phyloP scores from a whole-genome alignment of 2,797 vertebrate genomes.

The Aeoliscus strigatus region DNA sequence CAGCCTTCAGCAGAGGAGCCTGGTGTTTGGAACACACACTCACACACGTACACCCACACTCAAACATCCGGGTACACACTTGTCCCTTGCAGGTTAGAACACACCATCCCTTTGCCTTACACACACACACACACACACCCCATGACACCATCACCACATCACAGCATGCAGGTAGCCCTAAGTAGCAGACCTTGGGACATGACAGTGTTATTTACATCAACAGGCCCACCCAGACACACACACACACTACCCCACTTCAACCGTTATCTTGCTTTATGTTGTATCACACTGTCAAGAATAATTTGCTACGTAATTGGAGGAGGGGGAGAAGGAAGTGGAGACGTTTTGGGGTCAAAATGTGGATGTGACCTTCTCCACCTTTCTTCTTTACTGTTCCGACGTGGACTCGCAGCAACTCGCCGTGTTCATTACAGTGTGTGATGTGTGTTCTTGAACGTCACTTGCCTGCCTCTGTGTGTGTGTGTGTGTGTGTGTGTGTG shows the following conservation, averaged over 20 bases:
- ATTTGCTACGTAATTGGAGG: conserved; percentile 4
- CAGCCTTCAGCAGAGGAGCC: conserved; percentile 25
- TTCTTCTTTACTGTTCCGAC: conserved; percentile 20
- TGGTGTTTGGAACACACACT: conserved; percentile 6
- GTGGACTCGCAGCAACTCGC: conserved; percentile 9
- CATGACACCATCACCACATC: conserved; percentile 34
- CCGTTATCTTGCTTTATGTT: conserved; percentile 27
- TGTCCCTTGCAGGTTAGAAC: conserved; percentile 4
- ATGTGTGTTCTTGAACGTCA: conserved; percentile 1
- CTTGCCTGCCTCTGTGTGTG: background rate
- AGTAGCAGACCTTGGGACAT: conserved; percentile 39
- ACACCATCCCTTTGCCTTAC: conserved; percentile 5
- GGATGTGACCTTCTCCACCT: conserved; percentile 8
- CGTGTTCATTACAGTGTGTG: conserved; percentile 8
- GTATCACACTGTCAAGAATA: conserved; percentile 16
- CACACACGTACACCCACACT: conserved; percentile 2
- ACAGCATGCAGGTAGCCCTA: conserved; percentile 40
- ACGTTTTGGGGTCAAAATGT: background rate
- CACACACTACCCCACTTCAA: conserved; percentile 6
- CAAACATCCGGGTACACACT: conserved; percentile 11
- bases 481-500: conserved; percentile 1
- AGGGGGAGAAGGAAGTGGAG: background rate
- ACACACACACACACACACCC: conserved; percentile 8
- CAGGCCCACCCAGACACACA: conserved; percentile 1
- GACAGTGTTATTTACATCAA: conserved; percentile 50